Base-by-base conservation (phyloP, 2,113 vertebrate genomes). In the Eptatretus burgeri region DNA sequence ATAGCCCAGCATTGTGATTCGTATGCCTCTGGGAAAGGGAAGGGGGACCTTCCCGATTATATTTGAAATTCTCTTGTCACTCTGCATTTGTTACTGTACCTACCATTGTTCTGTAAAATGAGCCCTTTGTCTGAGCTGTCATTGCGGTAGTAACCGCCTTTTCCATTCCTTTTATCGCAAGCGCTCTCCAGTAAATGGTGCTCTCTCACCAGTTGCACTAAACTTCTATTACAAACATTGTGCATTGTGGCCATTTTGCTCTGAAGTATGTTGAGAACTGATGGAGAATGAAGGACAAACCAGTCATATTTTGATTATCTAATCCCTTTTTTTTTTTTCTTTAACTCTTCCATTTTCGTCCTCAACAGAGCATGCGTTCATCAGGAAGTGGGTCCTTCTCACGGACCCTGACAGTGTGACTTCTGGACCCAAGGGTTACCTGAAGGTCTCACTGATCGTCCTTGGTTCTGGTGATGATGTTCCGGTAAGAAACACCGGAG, bases 381-480 rank as follows among this genome's bases (percentile, higher is more conserved):
- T 67, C 20, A 64, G 73, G 67, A 71, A 66, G 56, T 78, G 77
- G 77, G 63, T 78, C 62, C 71, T 76, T 51, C 72, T 78, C 51
- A 72, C 69, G 67, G 71, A 70, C 2, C 71, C 70, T 1, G 13
- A 51, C 0, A 64, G 17, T 1, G 65, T 63, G 1, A 14, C 1
- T 2, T 13, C 49, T 0, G 69, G 70, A 1, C 20, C 71, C 13
- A 65, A 13, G 50, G 77, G 77, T 2, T 74, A 74, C 65, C 68
- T 78, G 66, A 74, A 73, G 1, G 66, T 75, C 66, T 76, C 70
- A 70, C 65, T 75, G 63, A 65, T 63, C 1, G 69, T 68, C 10
- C 70, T 76, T 0, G 56, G 68, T 0, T 70, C 69, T 1, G 76
- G 75, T 0, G 73, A 77, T 52, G 14, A 66, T 1, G 64, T 62